Percentiles rank a stretch among this genome's conserved stretches.
Conservation (phyloP, 2,113 vertebrate species). For the Myrmecobius fasciatus region DNA sequence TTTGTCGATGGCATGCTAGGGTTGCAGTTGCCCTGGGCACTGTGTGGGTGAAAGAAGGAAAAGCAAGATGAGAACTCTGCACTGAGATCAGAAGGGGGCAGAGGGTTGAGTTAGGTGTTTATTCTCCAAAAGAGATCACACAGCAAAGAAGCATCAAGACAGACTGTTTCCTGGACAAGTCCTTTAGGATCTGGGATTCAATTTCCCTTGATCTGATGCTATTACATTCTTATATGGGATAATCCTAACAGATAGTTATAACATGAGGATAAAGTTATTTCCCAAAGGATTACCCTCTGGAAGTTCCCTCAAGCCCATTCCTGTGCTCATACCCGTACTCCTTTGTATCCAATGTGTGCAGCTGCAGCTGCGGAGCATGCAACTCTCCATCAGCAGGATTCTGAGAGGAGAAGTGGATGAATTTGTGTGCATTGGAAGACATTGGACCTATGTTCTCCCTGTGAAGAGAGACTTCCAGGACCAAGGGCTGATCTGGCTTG, state of each 20-base stretch:
- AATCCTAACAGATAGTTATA: not conserved
- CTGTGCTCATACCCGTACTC: constrained; percentile 46
- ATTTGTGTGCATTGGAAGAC: constrained; percentile 89
- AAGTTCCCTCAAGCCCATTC: not conserved
- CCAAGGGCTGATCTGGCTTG: constrained; percentile 86
- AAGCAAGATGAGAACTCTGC: constrained; percentile 16
- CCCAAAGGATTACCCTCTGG: not conserved
- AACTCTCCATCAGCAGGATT: constrained; percentile 82
- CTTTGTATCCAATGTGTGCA: constrained; percentile 70
- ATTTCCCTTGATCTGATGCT: not conserved
- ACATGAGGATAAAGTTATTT: not conserved
- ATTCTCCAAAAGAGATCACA: not conserved
- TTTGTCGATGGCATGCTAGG: rapidly evolving
- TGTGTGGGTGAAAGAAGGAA: constrained; percentile 24
- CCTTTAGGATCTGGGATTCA: not conserved
- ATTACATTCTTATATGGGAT: not conserved
- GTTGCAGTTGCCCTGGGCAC: constrained; percentile 68
- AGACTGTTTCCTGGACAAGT: not conserved
- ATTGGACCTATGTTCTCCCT: constrained; percentile 91
- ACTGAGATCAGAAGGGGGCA: not conserved
- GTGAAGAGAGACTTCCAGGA: constrained; percentile 95
- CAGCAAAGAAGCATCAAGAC: not conserved
- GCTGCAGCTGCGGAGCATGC: constrained; percentile 72
- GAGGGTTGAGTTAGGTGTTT: too few species aligned
- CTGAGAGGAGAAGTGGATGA: constrained; percentile 92